Base-by-base conservation (phyloP, 2,113 vertebrate species). In the Bettongia penicillata region DNA sequence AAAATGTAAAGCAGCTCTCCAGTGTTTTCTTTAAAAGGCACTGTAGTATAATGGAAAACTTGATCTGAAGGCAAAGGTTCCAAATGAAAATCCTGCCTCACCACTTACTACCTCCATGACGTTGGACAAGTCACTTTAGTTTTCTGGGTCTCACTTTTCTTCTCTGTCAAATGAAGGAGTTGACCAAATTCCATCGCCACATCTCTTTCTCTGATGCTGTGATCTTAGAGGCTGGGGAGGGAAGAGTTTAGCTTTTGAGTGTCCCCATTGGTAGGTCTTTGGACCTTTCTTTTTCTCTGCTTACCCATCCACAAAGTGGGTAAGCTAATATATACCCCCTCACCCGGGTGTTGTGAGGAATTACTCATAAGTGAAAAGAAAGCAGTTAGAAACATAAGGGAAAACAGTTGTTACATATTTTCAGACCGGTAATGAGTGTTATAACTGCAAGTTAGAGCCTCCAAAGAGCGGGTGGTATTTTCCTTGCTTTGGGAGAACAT, bases 401-500 rank as follows among this genome's bases (percentile, higher is more conserved):
- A 95, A 96, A 94, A 53, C 92, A 97, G 93, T 61, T 91, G 91
- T 28, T 94, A 0, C 68, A 53, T 37, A 94, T 93, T 94, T 93
- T 53, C 51, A 91, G 49, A 89, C 91, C 14, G 93, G 89, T 94
- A 51, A 11, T 31, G 93, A 92, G 25, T 52, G 48, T 91, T 91
- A 7, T 51, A 84, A 52, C 95, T 97, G 93, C 7, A 57, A 91
- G 91, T 84, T 91, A 84, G 91, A 61, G 37, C 93, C 91, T 47
- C 50, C 25, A 51, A 92, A 90, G 93, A 51, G 28, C 91, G 31
- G 0, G 0, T 0, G 48, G 48, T 52, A 95, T 48, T 97, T 91
- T 94, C 91, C 91, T 94, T 98, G 97, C 24, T 55, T 95, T 97
- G 92, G 37, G 92, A 96, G 92, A 97, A 95, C 96, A 97, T 90